Evolutionary conservation across 2,888 invertebrate species (phyloP).

Genomic region (Caenorhabditis japonica): DNA sequence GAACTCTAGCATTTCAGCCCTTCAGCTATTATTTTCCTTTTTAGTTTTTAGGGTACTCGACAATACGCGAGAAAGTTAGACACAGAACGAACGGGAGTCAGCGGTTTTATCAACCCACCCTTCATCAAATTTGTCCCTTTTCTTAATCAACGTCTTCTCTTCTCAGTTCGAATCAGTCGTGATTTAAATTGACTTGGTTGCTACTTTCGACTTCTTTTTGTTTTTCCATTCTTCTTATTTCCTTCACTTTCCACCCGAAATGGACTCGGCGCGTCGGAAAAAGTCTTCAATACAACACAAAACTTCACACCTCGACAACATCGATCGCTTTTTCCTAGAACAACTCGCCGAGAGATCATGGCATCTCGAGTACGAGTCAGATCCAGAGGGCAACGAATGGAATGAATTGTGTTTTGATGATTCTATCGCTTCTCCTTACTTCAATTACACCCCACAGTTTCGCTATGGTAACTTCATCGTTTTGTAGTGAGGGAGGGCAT

Average conservation of each 20-base stretch:
- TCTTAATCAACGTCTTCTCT: constrained; percentile 21
- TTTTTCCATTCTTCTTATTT: neutral
- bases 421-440: constrained; percentile 39
- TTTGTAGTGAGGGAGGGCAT: neutral
- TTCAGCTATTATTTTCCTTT: constrained; percentile 16
- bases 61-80: constrained; percentile 6
- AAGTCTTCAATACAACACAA: constrained; percentile 13
- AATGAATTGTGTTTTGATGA: constrained; percentile 40
- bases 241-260: constrained; percentile 1
- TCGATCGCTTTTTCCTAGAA: constrained; percentile 45
- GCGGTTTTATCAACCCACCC: constrained; percentile 25
- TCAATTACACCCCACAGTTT: constrained; percentile 23
- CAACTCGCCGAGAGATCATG: constrained; percentile 32
- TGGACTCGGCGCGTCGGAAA: constrained; percentile 28
- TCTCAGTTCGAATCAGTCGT: constrained; percentile 43
- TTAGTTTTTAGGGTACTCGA: constrained; percentile 5
- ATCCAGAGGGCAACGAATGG: constrained; percentile 48
- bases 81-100: constrained; percentile 28
- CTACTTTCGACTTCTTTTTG: constrained; percentile 17
- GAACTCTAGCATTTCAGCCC: constrained; percentile 20
- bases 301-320: constrained; percentile 30
- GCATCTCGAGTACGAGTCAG: constrained; percentile 44
- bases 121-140: constrained; percentile 16
- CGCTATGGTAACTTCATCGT: constrained; percentile 26
- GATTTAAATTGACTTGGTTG: constrained; percentile 18